Evolutionary conservation across 1,140 invertebrate species (phyloP).

Genomic region (Bombus impatiens): DNA sequence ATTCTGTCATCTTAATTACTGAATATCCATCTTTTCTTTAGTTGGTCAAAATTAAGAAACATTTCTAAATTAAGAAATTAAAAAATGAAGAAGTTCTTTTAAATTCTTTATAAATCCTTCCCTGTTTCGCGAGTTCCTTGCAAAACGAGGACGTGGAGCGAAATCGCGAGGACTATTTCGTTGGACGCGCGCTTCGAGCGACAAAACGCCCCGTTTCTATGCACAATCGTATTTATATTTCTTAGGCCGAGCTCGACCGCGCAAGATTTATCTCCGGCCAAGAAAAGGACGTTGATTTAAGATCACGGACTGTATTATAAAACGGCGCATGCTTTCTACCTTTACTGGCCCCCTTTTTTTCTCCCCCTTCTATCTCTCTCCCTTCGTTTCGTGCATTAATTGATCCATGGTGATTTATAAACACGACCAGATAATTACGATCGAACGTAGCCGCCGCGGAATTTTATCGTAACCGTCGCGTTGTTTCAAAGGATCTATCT

Average conservation of each 20-base stretch:
- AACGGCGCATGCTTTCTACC: slow-evolving; percentile 46
- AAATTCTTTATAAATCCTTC: neutral
- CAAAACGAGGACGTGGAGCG: neutral
- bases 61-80: too few relatives aligned
- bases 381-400: slow-evolving; percentile 44
- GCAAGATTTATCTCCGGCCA: slow-evolving; percentile 62
- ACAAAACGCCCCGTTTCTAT: slow-evolving; percentile 56
- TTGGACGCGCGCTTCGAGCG: slow-evolving; percentile 13
- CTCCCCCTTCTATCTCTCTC: neutral
- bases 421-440: slow-evolving; percentile 57
- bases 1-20: neutral
- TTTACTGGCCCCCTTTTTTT: slow-evolving; percentile 7
- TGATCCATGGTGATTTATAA: slow-evolving; percentile 64
- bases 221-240: slow-evolving; percentile 59
- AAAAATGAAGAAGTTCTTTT: neutral
- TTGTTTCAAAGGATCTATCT: slow-evolving; percentile 19
- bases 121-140: too few relatives aligned
- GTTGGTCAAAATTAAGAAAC: too few relatives aligned
- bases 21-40: neutral
- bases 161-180: neutral
- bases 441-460: neutral
- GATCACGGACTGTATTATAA: slow-evolving; percentile 60
- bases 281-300: slow-evolving; percentile 66
- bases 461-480: neutral
- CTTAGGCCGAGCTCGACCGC: slow-evolving; percentile 38